A percentile compares a stretch with the other conserved stretches of the same genome.
Evolutionary conservation across 92 coral and sea anemone species (phyloP).

Genomic region (Umimayanthus kanabou): DNA sequence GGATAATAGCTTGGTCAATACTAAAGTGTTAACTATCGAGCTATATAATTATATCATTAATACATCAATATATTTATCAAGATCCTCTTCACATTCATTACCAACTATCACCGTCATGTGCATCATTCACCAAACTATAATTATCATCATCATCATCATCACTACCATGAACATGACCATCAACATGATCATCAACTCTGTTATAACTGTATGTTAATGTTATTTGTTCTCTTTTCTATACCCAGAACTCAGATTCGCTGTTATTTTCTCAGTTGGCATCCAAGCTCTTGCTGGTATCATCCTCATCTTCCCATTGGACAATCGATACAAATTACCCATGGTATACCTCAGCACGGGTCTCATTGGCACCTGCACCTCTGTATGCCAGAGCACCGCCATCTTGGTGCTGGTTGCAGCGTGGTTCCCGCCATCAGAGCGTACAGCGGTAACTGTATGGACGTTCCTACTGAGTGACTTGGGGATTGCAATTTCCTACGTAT

Average conservation of each 20-base stretch:
- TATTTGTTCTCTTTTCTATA: neutral
- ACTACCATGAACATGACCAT: no score
- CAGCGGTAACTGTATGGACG: conserved; percentile 18
- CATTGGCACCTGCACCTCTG: conserved; percentile 56
- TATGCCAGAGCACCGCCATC: neutral
- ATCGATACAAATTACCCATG: conserved; percentile 1
- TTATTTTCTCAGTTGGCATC: conserved; percentile 27
- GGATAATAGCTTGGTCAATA: no score
- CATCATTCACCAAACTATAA: no score
- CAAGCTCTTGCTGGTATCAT: conserved; percentile 23
- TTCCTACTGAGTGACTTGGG: conserved; percentile 35
- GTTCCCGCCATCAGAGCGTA: conserved; percentile 41
- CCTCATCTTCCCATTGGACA: conserved; percentile 5
- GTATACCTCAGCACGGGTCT: conserved; percentile 43
- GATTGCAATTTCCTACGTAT: neutral
- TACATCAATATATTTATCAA: no score
- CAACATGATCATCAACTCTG: neutral
- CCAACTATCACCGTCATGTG: no score
- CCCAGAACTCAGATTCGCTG: conserved; percentile 24
- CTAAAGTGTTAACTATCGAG: no score
- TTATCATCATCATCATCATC: no score
- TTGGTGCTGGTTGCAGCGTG: conserved; percentile 20
- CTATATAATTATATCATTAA: no score
- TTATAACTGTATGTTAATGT: neutral
- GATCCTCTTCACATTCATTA: no score